Percentiles rank a stretch among this genome's conserved stretches.
Conservation (phyloP, 2,888 invertebrate species). For the Cenopis cana region DNA sequence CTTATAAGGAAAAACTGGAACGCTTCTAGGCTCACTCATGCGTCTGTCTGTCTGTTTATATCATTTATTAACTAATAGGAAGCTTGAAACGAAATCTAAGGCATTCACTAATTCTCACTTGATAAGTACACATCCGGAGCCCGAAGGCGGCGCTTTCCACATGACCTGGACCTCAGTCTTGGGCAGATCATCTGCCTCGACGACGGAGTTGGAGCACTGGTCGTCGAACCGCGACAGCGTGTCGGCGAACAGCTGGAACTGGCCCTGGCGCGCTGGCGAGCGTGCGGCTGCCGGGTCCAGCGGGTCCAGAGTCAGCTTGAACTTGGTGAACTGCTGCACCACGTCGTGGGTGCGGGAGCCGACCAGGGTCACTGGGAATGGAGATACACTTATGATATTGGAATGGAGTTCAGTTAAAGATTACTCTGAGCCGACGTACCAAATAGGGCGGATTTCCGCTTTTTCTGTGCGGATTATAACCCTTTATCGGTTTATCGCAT, state of each 20-base stretch:
- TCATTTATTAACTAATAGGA: too few species aligned
- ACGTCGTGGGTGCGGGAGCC: conserved; percentile 87
- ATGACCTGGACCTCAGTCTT: conserved; percentile 94
- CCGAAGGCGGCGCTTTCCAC: conserved; percentile 95
- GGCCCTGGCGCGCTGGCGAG: conserved; percentile 67
- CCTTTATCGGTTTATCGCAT: too few species aligned
- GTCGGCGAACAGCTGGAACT: conserved; percentile 84
- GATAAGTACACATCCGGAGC: conserved; percentile 94
- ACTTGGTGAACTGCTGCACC: conserved; percentile 91
- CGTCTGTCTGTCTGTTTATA: too few species aligned
- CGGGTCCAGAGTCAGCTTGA: conserved; percentile 91
- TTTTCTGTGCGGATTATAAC: too few species aligned
- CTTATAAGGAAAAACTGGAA: too few species aligned
- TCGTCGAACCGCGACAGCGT: conserved; percentile 89
- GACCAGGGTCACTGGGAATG: conserved; percentile 86
- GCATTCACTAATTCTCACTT: conserved; percentile 84
- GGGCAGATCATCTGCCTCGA: conserved; percentile 90
- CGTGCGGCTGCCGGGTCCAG: conserved; percentile 74
- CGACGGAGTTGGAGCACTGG: conserved; percentile 93
- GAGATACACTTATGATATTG: background rate
- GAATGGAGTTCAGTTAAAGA: too few species aligned
- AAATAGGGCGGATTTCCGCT: too few species aligned
- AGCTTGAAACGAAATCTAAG: background rate
- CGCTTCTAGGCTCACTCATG: too few species aligned
- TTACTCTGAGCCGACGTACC: too few species aligned